These are phyloP conservation scores for Muricea muricata DNA, from an alignment of 92 coral and sea anemone genomes.

Conservation along the genomic window DNA sequence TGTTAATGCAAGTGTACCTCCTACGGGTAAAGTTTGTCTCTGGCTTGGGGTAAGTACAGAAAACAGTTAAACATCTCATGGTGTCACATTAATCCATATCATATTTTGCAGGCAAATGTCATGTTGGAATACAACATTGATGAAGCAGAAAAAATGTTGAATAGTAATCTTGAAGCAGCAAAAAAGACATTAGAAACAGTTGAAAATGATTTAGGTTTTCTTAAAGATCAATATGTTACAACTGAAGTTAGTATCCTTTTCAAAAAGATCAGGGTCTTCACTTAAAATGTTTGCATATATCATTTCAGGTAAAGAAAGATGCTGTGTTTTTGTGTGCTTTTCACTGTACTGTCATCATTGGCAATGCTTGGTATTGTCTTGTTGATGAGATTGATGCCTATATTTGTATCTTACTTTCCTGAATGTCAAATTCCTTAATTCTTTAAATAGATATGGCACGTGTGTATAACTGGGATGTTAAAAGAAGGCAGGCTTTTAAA, in stretches of 20 bases:
- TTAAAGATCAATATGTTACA: constrained; percentile 95
- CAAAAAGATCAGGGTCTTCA: no score
- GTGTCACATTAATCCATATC: background rate
- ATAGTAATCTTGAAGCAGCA: constrained; percentile 80
- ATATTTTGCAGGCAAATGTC: constrained; percentile 86
- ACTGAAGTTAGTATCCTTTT: constrained; percentile 99
- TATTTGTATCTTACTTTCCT: no score
- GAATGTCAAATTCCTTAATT: background rate
- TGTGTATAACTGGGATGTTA: constrained; percentile 99
- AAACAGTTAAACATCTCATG: background rate
- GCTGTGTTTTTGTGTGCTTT: no score
- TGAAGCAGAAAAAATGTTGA: constrained; percentile 81
- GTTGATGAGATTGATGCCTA: no score
- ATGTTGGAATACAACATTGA: constrained; percentile 91
- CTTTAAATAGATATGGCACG: constrained; percentile 86
- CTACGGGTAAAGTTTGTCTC: constrained; percentile 92
- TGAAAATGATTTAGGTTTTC: constrained; percentile 85
- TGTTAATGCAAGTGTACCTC: constrained; percentile 90
- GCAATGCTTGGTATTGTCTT: no score
- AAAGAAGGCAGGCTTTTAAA: constrained; percentile 90
- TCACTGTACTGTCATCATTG: no score
- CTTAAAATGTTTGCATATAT: no score
- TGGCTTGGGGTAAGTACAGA: constrained; percentile 94
- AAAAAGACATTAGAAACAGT: constrained; percentile 73
- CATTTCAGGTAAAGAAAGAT: no score